Conservation (phyloP, 2,797 vertebrate species). For the Odontamblyopus lacepedii region DNA sequence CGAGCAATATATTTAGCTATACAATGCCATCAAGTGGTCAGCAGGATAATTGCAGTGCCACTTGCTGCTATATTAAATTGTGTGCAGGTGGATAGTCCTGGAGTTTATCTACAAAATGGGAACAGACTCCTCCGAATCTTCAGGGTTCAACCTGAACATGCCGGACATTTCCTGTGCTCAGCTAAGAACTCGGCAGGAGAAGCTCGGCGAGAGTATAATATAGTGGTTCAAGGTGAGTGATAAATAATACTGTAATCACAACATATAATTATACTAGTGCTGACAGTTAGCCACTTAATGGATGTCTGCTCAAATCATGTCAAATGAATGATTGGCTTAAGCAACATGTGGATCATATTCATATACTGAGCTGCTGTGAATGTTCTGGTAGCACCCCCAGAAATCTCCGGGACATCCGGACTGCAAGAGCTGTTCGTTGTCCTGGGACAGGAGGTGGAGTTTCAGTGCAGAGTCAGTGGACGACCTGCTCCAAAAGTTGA, state of each 20-base stretch:
- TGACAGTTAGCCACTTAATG: neutral
- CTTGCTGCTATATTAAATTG: neutral
- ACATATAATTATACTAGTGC: too few relatives aligned
- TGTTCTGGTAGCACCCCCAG: constrained; percentile 78
- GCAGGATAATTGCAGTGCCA: constrained; percentile 25
- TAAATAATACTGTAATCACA: neutral
- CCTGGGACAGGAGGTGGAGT: constrained; percentile 76
- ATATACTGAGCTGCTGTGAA: constrained; percentile 9
- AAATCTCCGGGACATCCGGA: constrained; percentile 75
- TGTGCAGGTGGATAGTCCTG: constrained; percentile 65
- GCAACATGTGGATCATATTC: constrained; percentile 5
- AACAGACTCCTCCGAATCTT: constrained; percentile 81
- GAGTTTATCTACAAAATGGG: constrained; percentile 76
- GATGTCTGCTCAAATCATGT: neutral
- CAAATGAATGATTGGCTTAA: neutral
- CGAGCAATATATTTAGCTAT: constrained; percentile 31
- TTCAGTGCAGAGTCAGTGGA: constrained; percentile 81
- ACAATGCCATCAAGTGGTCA: constrained; percentile 68
- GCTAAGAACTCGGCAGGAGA: constrained; percentile 83
- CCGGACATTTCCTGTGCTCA: constrained; percentile 81
- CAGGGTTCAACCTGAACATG: constrained; percentile 77
- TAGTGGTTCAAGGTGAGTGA: constrained; percentile 83
- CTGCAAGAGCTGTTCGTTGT: constrained; percentile 79
- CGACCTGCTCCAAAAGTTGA: constrained; percentile 81
- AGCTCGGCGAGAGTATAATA: constrained; percentile 70